These are phyloP conservation scores for Stenoptilia bipunctidactyla DNA, from an alignment of 2,888 invertebrate species.

Conservation along the genomic window DNA sequence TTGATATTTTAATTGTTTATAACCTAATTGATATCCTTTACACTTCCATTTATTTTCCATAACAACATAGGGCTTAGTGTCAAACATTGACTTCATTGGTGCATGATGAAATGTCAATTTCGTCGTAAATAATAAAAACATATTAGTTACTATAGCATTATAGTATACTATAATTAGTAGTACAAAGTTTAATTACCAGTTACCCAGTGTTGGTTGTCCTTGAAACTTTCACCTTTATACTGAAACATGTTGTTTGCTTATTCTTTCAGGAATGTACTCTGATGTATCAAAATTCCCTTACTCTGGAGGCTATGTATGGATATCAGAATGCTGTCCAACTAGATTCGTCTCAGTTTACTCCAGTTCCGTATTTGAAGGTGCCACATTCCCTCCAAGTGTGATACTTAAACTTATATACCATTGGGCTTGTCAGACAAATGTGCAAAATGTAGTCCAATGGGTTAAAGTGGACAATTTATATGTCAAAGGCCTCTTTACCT, in stretches of 20 bases:
- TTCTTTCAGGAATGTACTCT: conserved; percentile 80
- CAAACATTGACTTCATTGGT: too few species aligned
- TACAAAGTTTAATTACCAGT: too few species aligned
- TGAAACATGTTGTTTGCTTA: too few species aligned
- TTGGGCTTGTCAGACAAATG: conserved; percentile 92
- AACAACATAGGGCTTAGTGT: too few species aligned
- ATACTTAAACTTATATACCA: conserved; percentile 89
- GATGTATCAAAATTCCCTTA: conserved; percentile 88
- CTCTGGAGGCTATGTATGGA: conserved; percentile 93
- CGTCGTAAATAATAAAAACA: too few species aligned
- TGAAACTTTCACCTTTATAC: too few species aligned
- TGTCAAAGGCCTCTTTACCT: conserved; percentile 74
- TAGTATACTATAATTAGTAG: too few species aligned
- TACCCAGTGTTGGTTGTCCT: too few species aligned
- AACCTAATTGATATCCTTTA: too few species aligned
- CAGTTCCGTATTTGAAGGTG: conserved; percentile 88
- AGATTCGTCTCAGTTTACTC: conserved; percentile 89
- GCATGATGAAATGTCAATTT: too few species aligned
- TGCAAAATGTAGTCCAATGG: conserved; percentile 91
- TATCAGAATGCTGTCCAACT: conserved; percentile 88
- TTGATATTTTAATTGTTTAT: conserved; percentile 1
- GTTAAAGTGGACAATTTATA: conserved; percentile 75
- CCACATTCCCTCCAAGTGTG: conserved; percentile 86
- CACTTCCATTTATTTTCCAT: too few species aligned
- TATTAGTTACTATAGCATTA: too few species aligned